Evolutionary conservation across 2,113 vertebrate species (phyloP).

Genomic region (Bubo blakistoni): DNA sequence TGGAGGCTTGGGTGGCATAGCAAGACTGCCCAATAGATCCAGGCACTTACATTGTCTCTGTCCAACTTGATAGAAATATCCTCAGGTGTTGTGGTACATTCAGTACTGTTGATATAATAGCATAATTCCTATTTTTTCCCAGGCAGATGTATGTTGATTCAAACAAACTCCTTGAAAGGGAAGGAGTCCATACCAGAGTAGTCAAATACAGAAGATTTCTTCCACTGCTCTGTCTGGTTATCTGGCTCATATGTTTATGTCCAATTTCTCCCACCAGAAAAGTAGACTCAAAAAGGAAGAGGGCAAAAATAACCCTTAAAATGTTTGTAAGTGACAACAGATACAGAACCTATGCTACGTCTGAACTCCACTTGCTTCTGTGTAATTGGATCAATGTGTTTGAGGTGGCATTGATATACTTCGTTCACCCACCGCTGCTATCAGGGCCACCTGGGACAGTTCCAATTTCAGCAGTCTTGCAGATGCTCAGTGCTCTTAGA

Average conservation of each 20-base stretch:
- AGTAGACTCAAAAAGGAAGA: not conserved
- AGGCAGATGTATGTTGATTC: not conserved
- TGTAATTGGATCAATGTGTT: not conserved
- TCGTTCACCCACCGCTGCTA: not conserved
- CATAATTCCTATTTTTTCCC: not conserved
- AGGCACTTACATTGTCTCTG: not conserved
- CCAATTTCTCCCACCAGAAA: not conserved
- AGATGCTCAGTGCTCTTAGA: not conserved
- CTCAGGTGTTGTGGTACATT: not conserved
- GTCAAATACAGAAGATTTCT: not conserved
- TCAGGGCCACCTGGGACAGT: not conserved
- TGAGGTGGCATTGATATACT: not conserved
- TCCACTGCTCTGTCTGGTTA: not conserved
- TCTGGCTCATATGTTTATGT: not conserved
- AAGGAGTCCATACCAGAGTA: not conserved
- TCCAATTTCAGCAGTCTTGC: not conserved
- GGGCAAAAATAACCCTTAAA: not conserved
- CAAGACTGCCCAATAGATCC: not conserved
- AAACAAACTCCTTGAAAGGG: not conserved
- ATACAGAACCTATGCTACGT: not conserved
- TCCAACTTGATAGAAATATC: conserved; percentile 4
- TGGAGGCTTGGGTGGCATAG: conserved; percentile 16
- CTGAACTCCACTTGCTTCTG: not conserved
- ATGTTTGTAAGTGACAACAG: not conserved
- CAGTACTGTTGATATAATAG: not conserved